Conservation (phyloP, 2,797 vertebrate genomes). For the Novumbra hubbsi region DNA sequence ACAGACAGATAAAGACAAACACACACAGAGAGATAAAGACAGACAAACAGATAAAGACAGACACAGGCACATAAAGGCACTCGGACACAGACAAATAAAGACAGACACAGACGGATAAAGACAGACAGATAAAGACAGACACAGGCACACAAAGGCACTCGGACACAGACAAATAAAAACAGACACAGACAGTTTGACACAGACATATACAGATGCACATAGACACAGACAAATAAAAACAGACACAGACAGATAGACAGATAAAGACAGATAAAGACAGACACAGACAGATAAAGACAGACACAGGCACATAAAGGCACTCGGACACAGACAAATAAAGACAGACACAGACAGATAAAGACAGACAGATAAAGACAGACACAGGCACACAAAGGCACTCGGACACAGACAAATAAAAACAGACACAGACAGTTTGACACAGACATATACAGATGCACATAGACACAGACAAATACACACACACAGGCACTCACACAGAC, state of each 20-base stretch:
- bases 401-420: neutral
- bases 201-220: neutral
- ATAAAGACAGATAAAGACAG: neutral
- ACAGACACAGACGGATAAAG: no score
- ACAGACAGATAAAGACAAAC: neutral
- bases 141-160: no score
- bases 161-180: no score
- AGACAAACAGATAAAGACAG: no score
- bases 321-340: neutral
- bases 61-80: no score
- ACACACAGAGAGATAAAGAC: neutral
- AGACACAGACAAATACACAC: neutral
- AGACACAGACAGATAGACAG: neutral
- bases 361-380: neutral
- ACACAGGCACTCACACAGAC: conserved; percentile 4
- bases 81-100: no score
- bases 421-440: neutral
- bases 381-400: no score
- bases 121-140: no score
- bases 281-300: neutral
- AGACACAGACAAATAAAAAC: neutral
- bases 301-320: neutral
- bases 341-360: neutral
- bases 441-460: conserved; percentile 11
- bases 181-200: neutral